Conservation (phyloP, 2,113 vertebrate species). For the Pterocles burchelli region DNA sequence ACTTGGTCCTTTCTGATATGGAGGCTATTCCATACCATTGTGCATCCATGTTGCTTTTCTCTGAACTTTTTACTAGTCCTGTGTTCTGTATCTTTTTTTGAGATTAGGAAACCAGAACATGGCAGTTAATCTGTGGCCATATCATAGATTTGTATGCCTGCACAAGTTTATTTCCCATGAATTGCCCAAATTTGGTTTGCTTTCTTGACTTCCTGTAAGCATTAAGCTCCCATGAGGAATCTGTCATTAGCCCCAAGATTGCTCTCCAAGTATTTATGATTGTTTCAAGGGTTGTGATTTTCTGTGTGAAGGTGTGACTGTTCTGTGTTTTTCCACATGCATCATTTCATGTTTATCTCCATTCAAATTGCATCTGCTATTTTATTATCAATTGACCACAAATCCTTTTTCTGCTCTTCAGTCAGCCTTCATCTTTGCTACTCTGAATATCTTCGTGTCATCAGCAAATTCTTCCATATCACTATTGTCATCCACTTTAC, state of each 20-base stretch:
- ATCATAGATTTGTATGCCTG: not conserved
- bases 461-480: not conserved
- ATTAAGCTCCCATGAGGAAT: not conserved
- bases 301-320: not conserved
- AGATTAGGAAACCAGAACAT: not conserved
- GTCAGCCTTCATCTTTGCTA: not conserved
- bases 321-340: not conserved
- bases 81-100: not conserved
- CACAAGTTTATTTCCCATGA: not conserved
- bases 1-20: not conserved
- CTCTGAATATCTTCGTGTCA: not conserved
- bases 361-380: not conserved
- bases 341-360: not conserved
- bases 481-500: not conserved
- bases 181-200: not conserved
- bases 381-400: not conserved
- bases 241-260: not conserved
- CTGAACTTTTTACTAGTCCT: not conserved
- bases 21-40: not conserved
- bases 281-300: not conserved
- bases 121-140: not conserved
- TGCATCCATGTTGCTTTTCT: not conserved
- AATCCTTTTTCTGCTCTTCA: not conserved
- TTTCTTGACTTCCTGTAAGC: not conserved
- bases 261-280: not conserved